Evolutionary conservation across 1,140 invertebrate genomes (phyloP).

Genomic region (Wasmannia auropunctata): DNA sequence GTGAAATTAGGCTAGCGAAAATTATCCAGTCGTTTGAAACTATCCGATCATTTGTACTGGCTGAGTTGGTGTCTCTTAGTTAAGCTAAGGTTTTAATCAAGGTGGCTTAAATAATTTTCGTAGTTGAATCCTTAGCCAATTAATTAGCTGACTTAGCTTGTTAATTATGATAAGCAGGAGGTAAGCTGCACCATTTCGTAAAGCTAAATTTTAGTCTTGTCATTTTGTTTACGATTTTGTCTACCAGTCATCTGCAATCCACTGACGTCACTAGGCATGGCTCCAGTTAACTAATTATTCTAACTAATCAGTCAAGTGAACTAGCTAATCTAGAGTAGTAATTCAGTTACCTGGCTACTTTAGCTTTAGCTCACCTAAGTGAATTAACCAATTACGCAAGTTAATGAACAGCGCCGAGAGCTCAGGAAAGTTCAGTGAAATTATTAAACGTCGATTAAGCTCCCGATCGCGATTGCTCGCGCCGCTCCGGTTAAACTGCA

Average conservation of each 20-base stretch:
- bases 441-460: constrained; percentile 37
- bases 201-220: background rate
- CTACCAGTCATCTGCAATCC: background rate
- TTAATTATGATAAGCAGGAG: constrained; percentile 21
- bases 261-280: background rate
- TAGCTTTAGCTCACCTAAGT: constrained; percentile 16
- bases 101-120: background rate
- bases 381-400: constrained; percentile 47
- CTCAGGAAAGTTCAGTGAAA: constrained; percentile 27
- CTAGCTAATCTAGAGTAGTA: constrained; percentile 43
- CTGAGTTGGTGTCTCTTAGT: background rate
- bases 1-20: constrained; percentile 18
- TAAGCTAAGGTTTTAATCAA: background rate
- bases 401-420: constrained; percentile 18
- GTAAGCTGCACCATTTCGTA: background rate
- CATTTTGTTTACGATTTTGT: background rate
- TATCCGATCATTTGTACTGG: background rate
- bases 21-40: background rate
- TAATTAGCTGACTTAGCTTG: background rate
- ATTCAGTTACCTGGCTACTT: constrained; percentile 49
- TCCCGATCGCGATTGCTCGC: background rate
- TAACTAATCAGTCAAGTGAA: constrained; percentile 56
- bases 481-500: background rate
- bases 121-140: constrained; percentile 12
- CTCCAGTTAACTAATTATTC: constrained; percentile 45